Percentiles rank a stretch among this genome's conserved stretches.
Conservation (phyloP, 2,888 invertebrate genomes). For the Caenorhabditis afra region DNA sequence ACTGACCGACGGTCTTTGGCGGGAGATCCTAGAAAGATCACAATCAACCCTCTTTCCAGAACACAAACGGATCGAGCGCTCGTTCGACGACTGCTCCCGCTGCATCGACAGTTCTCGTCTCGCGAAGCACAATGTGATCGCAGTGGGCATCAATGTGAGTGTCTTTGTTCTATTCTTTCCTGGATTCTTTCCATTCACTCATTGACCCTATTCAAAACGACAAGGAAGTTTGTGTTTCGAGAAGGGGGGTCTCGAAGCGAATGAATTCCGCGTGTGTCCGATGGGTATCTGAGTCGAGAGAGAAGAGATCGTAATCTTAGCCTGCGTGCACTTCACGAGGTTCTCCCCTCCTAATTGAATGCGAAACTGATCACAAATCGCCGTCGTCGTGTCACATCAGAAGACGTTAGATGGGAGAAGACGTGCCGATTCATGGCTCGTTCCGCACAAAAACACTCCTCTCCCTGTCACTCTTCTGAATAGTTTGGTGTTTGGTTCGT, state of each 20-base stretch:
- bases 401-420: not conserved
- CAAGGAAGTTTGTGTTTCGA: too few relatives aligned
- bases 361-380: slow-evolving; percentile 43
- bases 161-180: not conserved
- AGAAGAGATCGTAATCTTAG: slow-evolving; percentile 12
- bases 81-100: slow-evolving; percentile 88
- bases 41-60: slow-evolving; percentile 82
- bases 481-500: slow-evolving; percentile 5
- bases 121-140: slow-evolving; percentile 90
- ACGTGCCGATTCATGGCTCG: slow-evolving; percentile 24
- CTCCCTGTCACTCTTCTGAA: slow-evolving; percentile 4
- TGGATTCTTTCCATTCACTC: slow-evolving; percentile 1
- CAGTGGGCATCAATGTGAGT: slow-evolving; percentile 87
- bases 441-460: not conserved
- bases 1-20: slow-evolving; percentile 1
- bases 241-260: not conserved
- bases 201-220: not conserved
- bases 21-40: not conserved
- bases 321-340: slow-evolving; percentile 14
- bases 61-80: slow-evolving; percentile 86
- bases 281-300: slow-evolving; percentile 14
- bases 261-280: not conserved
- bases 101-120: slow-evolving; percentile 90
- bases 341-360: not conserved
- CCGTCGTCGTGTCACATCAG: too few relatives aligned